Evolutionary conservation across 2,888 invertebrate genomes (phyloP).

Genomic region (Drosophila conformis): DNA sequence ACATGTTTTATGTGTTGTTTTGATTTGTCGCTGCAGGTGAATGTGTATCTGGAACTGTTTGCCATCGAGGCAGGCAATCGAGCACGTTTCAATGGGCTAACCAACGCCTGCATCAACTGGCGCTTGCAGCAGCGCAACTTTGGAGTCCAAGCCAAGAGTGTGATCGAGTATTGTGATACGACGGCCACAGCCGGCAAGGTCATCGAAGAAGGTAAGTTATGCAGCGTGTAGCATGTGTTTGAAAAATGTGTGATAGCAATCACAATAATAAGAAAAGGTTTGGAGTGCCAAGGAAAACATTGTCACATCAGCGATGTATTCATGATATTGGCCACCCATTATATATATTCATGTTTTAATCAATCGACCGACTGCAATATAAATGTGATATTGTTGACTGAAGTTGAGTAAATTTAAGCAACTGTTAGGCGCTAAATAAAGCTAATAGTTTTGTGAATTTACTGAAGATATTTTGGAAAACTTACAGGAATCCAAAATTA

Average conservation of each 20-base stretch:
- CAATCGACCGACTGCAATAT: neutral
- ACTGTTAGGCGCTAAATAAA: neutral
- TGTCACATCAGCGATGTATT: neutral
- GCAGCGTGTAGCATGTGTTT: neutral
- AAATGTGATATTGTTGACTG: neutral
- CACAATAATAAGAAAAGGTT: neutral
- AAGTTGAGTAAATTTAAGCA: neutral
- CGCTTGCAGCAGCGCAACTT: slow-evolving; percentile 61
- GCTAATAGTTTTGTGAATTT: neutral
- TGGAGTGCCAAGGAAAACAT: neutral
- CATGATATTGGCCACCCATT: neutral
- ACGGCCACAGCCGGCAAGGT: slow-evolving; percentile 54
- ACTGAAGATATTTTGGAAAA: neutral
- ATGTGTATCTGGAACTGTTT: slow-evolving; percentile 78
- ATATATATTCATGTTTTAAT: no score
- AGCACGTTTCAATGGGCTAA: slow-evolving; percentile 66
- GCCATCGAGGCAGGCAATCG: slow-evolving; percentile 70
- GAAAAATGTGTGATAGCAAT: neutral
- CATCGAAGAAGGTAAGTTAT: slow-evolving; percentile 64
- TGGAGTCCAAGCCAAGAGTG: slow-evolving; percentile 72
- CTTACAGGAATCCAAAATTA: neutral
- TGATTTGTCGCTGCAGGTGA: slow-evolving; percentile 62
- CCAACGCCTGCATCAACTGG: slow-evolving; percentile 80
- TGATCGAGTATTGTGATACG: slow-evolving; percentile 80
- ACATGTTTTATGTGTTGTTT: neutral